Base-by-base conservation (phyloP, 2,797 vertebrate species). In the Sebastes steindachneri region DNA sequence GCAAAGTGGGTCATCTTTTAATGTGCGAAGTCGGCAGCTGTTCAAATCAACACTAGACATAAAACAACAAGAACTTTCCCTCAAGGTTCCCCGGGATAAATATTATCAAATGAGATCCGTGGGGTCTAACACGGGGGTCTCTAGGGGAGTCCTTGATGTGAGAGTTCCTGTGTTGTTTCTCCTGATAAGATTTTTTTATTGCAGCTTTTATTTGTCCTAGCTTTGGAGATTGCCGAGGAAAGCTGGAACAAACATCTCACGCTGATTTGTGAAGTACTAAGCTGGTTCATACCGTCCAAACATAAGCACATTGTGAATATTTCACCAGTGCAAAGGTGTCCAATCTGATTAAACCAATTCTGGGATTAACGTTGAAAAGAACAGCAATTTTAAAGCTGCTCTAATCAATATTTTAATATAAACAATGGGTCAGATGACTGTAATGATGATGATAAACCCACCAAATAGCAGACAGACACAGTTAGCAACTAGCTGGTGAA, bases 1-100 rank as follows among this genome's bases (percentile, higher is more conserved):
- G 1, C 54, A 83, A 88, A 87, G 62, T 84, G 62, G 80, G 87
- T 75, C 73, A 67, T 26, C 57, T 62, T 75, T 73, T 75, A 51
- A 45, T 55, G 4, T 59, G 81, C 1, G 11, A 14, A 79, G 55
- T 54, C 35, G 15, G 72, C 63, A 67, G 64, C 53, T 48, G 54
- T 59, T 68, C 62, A 69, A 78, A 65, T 55, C 69, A 64, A 53
- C 73, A 12, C 37, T 7, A 45, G 79, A 62, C 15, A 58, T 68
- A 64, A 53, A 58, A 68, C n/a, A 82, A 77, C 37, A 14, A 3
- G 12, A 28, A 28, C 7, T 55, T 62, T 67, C 31, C 65, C 70
- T 21, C 1, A 48, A 37, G 69, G 67, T 72, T 84, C 48, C 31
- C n/a, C 7, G 9, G 62, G 59, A 82, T 58, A 75, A 73, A 83